Conservation (phyloP, 2,888 invertebrate species). For the Ichneumon xanthorius region DNA sequence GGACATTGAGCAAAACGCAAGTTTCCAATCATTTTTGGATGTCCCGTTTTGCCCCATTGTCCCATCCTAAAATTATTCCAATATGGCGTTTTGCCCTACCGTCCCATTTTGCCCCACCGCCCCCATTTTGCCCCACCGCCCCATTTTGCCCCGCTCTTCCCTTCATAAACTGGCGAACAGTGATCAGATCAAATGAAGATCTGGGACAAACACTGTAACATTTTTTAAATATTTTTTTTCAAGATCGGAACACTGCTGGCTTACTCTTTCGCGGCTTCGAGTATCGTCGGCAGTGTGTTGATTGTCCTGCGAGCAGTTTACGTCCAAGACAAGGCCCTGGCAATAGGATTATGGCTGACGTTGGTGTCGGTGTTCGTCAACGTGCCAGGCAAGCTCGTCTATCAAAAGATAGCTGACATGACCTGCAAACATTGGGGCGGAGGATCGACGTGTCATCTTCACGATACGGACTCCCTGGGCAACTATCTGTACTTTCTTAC, state of each 20-base stretch:
- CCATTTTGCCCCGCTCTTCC: too few species aligned
- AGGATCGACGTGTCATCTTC: constrained; percentile 84
- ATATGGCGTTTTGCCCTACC: too few species aligned
- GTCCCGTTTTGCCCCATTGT: too few species aligned
- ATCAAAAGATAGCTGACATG: constrained; percentile 86
- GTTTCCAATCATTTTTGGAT: too few species aligned
- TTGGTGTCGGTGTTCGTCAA: constrained; percentile 87
- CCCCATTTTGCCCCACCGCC: too few species aligned
- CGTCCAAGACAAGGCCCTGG: constrained; percentile 88
- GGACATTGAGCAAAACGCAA: too few species aligned
- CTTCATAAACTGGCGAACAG: background rate
- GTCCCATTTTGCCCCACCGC: too few species aligned
- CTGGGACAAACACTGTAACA: background rate
- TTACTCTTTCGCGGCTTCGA: constrained; percentile 83
- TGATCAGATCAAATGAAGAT: background rate
- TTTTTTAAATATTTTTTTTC: background rate
- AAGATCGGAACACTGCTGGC: constrained; percentile 84
- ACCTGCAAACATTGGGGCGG: constrained; percentile 86
- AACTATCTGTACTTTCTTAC: constrained; percentile 85
- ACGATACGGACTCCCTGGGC: constrained; percentile 85
- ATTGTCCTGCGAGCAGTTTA: constrained; percentile 87
- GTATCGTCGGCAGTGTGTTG: constrained; percentile 85
- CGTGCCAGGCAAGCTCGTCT: constrained; percentile 88
- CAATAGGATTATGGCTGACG: constrained; percentile 87
- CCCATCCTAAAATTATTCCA: too few species aligned